A percentile compares a stretch with the other conserved stretches of the same genome.
phyloP scores from a whole-genome alignment of 1,140 invertebrate species.

The Leptinotarsa lineolata region DNA sequence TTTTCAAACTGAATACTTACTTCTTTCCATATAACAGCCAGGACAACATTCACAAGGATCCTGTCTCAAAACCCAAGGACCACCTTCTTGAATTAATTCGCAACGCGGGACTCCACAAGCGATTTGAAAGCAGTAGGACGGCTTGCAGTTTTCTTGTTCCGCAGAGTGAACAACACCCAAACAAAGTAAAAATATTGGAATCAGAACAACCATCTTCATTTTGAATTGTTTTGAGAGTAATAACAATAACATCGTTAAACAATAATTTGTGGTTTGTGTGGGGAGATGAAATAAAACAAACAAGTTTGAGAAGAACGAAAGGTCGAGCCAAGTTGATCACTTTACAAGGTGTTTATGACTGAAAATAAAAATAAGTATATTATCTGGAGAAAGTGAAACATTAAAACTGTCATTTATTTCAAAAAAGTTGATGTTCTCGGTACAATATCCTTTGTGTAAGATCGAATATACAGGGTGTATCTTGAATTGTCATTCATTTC shows the following conservation, averaged over 20 bases:
- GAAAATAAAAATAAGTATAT: too few relatives aligned
- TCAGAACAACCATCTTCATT: neutral
- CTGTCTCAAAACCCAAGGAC: conserved; percentile 5
- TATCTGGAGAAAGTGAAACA: too few relatives aligned
- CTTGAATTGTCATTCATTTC: too few relatives aligned
- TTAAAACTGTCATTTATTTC: too few relatives aligned
- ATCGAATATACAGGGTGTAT: too few relatives aligned
- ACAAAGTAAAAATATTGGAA: neutral
- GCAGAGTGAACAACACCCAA: neutral
- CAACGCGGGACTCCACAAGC: neutral
- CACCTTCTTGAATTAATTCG: neutral
- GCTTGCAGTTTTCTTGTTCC: neutral
- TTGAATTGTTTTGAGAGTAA: neutral
- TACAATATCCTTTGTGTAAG: too few relatives aligned
- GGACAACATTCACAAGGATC: conserved; percentile 13
- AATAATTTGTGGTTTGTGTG: too few relatives aligned
- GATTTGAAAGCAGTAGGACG: neutral
- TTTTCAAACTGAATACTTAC: neutral
- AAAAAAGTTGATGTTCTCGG: too few relatives aligned
- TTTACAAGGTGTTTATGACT: too few relatives aligned
- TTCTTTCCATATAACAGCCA: conserved; percentile 8
- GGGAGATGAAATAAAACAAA: too few relatives aligned
- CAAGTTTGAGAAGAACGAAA: too few relatives aligned
- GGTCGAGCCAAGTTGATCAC: too few relatives aligned
- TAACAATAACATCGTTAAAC: neutral